A percentile compares a stretch with the other conserved stretches of the same genome.
phyloP scores from a whole-genome alignment of 23 tunicate genomes.

The Styela clava region DNA sequence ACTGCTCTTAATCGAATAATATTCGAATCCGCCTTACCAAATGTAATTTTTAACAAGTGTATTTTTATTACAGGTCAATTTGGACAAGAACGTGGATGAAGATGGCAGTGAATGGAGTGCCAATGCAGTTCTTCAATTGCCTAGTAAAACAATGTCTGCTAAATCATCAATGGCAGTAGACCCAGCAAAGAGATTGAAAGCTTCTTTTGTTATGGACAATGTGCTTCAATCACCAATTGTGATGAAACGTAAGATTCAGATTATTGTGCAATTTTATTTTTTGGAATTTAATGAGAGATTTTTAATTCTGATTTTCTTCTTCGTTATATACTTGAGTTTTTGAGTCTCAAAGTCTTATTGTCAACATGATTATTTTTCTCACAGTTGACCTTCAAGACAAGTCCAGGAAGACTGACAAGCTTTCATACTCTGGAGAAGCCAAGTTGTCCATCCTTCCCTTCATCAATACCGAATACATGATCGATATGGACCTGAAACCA shows the following conservation, averaged over 20 bases:
- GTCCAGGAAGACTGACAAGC: conserved; percentile 15
- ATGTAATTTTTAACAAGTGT: no score
- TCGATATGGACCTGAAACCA: conserved; percentile 61
- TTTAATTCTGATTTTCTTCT: no score
- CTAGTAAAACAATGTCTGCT: neutral
- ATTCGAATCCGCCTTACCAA: no score
- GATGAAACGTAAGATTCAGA: conserved; percentile 6
- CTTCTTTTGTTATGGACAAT: conserved; percentile 5
- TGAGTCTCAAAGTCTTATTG: no score
- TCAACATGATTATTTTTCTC: no score
- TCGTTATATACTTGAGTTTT: no score
- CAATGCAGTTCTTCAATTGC: neutral
- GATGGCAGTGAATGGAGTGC: neutral
- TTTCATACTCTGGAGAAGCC: conserved; percentile 44
- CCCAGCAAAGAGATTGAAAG: conserved; percentile 18
- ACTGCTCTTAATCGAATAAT: no score
- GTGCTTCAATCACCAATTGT: conserved; percentile 13
- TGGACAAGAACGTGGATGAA: neutral
- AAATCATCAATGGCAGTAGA: neutral
- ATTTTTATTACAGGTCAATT: neutral
- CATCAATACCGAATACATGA: conserved; percentile 39
- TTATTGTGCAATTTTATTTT: neutral
- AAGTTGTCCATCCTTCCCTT: conserved; percentile 31
- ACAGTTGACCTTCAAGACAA: conserved; percentile 57
- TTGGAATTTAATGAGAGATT: no score